These are phyloP conservation scores for Craseonycteris thonglongyai DNA, from an alignment of 2,113 vertebrate species.

Conservation along the genomic window DNA sequence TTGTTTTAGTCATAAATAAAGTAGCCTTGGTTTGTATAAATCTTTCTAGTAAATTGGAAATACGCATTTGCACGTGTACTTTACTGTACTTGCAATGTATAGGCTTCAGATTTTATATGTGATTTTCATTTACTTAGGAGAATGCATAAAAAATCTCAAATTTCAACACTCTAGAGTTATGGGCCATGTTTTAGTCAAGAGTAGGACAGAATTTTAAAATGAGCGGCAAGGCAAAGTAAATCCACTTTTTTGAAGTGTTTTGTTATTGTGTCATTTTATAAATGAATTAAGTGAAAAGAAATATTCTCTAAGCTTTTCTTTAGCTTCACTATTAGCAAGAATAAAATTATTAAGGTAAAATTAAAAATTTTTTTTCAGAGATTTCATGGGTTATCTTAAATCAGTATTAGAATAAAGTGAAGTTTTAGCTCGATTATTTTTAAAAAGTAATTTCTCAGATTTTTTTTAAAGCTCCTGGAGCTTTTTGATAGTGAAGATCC, in stretches of 20 bases:
- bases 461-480: conserved; percentile 90
- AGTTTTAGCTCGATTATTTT: conserved; percentile 65
- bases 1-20: not conserved
- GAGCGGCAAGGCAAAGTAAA: not conserved
- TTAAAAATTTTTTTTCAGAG: not conserved
- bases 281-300: not conserved
- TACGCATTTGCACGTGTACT: not conserved
- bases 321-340: conserved; percentile 13
- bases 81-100: not conserved
- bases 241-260: not conserved
- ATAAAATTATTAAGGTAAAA: not conserved
- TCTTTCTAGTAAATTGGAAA: not conserved
- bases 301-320: not conserved
- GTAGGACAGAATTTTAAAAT: conserved; percentile 31
- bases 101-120: not conserved
- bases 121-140: not conserved
- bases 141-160: not conserved
- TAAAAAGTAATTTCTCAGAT: conserved; percentile 73
- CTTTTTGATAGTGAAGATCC: conserved; percentile 98
- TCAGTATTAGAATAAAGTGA: conserved; percentile 47
- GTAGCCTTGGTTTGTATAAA: not conserved
- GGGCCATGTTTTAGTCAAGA: not conserved
- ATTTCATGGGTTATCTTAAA: conserved; percentile 8
- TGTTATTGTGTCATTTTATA: not conserved
- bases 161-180: conserved; percentile 4